Base-by-base conservation (phyloP, 2,888 invertebrate species). In the Strigamia crassipes region DNA sequence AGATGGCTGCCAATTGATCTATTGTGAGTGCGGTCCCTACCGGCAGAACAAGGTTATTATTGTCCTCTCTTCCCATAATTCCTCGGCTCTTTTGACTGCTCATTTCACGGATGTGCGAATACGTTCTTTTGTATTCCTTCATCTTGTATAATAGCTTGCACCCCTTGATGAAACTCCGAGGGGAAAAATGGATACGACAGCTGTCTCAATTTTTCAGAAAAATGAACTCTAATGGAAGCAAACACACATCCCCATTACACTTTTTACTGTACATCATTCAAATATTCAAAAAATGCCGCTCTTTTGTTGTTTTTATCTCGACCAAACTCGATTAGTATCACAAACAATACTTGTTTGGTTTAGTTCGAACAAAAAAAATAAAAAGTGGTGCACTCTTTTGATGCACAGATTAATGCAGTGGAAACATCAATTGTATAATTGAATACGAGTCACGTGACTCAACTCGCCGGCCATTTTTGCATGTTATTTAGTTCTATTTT, bases 41-140 rank as follows among this genome's bases (percentile, higher is more conserved):
- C 18, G 23, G 61, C 61, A 61, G 61, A 61, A 61, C 61, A 61
- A 23, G 21, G 61, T 61, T 61, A 61, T 61, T 18, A 61, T 61
- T 61, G 61, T 61, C 61, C 61, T 61, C 61, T 61, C 18, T 61
- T 61, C 61, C 61, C 61, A 61, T 61, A 61, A 21, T 18, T 61
- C 21, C 61, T 61, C 61, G 61, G 61, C 61, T 61, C 61, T 61
- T 61, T 61, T 61, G 61, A 61, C 61, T 61, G 61, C 61, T 61
- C 61, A 61, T 61, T 61, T 61, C 61, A 61, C 61, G 61, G 61
- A 61, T 61, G 61, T 61, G 61, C 61, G 61, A 61, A 61, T 61
- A 61, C 61, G 61, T 61, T 61, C 61, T 61, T 61, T 61, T 61
- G 61, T 61, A 61, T 61, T 61, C 61, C 61, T 61, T 61, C 61